phyloP scores from a whole-genome alignment of 2,888 invertebrate genomes.

The Sisyra terminalis region DNA sequence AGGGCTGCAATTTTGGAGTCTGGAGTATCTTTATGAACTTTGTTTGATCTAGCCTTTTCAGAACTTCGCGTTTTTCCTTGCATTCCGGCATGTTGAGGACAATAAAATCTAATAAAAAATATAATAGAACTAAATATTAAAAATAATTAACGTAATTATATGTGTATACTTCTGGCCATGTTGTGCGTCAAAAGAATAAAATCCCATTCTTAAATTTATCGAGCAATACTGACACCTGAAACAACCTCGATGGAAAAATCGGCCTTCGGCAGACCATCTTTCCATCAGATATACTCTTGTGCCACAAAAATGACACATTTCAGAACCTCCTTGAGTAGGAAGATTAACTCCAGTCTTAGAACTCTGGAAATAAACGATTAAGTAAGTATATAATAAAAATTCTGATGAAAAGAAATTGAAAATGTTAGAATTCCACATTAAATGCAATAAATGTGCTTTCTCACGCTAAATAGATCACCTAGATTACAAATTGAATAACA shows the following conservation, averaged over 20 bases:
- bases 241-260: slow-evolving; percentile 83
- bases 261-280: slow-evolving; percentile 73
- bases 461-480: not conserved
- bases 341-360: slow-evolving; percentile 39
- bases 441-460: no score
- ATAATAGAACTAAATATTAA: no score
- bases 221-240: slow-evolving; percentile 90
- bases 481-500: no score
- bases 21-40: slow-evolving; percentile 29
- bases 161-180: slow-evolving; percentile 30
- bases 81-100: slow-evolving; percentile 55
- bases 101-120: slow-evolving; percentile 62
- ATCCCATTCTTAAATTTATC: slow-evolving; percentile 64
- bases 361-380: slow-evolving; percentile 26
- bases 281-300: slow-evolving; percentile 90
- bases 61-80: slow-evolving; percentile 30
- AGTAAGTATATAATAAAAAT: slow-evolving; percentile 7
- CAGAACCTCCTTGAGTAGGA: slow-evolving; percentile 49
- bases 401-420: no score
- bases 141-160: no score
- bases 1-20: slow-evolving; percentile 33
- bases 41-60: not conserved
- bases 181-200: slow-evolving; percentile 54
- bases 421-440: no score
- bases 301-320: slow-evolving; percentile 75